phyloP scores from a whole-genome alignment of 1,140 invertebrate species.

The Holcopasites calliopsidis region DNA sequence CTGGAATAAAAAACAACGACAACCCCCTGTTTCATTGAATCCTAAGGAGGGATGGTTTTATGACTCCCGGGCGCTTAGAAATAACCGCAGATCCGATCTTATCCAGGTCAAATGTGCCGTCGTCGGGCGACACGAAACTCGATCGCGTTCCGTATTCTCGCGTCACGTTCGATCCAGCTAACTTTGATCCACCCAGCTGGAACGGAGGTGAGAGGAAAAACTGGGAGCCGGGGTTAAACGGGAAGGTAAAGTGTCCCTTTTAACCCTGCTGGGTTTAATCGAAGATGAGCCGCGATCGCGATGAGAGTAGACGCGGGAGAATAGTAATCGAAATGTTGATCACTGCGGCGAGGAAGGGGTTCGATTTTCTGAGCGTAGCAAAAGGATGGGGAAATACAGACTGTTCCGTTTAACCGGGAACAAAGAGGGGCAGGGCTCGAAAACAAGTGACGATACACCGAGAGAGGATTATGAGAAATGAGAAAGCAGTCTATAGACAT shows the following conservation, averaged over 20 bases:
- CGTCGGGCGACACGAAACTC: slow-evolving; percentile 45
- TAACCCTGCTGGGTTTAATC: background rate
- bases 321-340: too few relatives aligned
- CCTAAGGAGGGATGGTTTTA: slow-evolving; percentile 12
- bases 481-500: background rate
- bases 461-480: background rate
- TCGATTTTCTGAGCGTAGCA: too few relatives aligned
- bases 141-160: slow-evolving; percentile 19
- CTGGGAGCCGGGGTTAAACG: background rate
- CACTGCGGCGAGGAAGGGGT: too few relatives aligned
- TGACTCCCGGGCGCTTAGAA: slow-evolving; percentile 20
- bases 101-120: slow-evolving; percentile 33
- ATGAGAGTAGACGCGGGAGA: too few relatives aligned
- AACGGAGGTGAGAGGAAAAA: slow-evolving; percentile 11
- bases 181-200: slow-evolving; percentile 21
- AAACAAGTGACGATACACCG: background rate
- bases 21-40: background rate
- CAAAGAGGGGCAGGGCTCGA: background rate
- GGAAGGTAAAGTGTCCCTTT: background rate
- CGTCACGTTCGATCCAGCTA: background rate
- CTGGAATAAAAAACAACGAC: too few relatives aligned
- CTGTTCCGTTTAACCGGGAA: too few relatives aligned
- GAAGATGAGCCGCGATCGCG: too few relatives aligned
- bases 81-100: slow-evolving; percentile 56
- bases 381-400: background rate